Percentiles rank a stretch among this genome's conserved stretches.
Conservation (phyloP, 2,797 vertebrate species). For the Threskiornis aethiopicus region DNA sequence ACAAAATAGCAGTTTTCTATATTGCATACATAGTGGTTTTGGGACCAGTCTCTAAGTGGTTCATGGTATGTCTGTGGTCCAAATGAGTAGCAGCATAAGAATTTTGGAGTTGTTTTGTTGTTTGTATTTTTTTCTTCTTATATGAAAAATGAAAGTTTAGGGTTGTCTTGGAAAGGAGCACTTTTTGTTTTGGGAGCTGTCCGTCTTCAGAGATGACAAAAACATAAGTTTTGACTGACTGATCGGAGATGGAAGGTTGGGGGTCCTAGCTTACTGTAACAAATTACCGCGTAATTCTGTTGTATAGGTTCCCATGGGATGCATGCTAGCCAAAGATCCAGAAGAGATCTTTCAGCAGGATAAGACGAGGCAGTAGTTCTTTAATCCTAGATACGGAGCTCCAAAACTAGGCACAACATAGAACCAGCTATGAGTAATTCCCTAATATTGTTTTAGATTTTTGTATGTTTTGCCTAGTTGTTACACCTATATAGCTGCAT, state of each 20-base stretch:
- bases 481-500: not conserved
- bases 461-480: not conserved
- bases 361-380: not conserved
- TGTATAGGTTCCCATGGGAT: not conserved
- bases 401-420: not conserved
- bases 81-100: not conserved
- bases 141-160: not conserved
- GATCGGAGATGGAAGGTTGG: not conserved
- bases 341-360: not conserved
- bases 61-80: not conserved
- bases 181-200: not conserved
- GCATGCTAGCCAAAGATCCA: not conserved
- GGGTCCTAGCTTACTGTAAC: not conserved
- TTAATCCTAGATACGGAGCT: not conserved
- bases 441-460: not conserved
- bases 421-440: not conserved
- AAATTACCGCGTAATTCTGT: not conserved
- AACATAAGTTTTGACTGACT: not conserved
- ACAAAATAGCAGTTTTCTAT: not conserved
- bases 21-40: rapidly evolving
- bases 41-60: not conserved
- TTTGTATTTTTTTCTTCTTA: not conserved
- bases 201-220: not conserved
- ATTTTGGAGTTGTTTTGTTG: not conserved
- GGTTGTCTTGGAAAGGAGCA: not conserved